Evolutionary conservation across 1,140 invertebrate species (phyloP), one percentile per base, ranked within the genome.

Genomic region (Eulimnadia texana): DNA sequence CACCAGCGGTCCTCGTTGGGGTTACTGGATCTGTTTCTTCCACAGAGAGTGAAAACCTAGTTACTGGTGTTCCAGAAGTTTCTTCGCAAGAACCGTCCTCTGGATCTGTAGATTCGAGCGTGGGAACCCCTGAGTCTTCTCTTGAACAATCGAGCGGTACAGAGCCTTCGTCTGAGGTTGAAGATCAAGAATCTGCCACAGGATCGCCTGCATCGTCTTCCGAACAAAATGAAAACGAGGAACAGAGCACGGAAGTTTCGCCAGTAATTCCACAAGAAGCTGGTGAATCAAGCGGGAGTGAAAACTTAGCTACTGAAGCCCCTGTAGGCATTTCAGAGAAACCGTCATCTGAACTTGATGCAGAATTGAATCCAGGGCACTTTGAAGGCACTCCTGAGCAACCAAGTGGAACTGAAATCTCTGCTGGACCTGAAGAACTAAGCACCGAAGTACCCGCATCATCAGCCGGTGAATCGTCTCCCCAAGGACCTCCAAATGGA

Each of bases 381-480:
- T n/a, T n/a, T n/a, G 58, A 65, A 24, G 58, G 64, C 54, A 52
- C 62, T 28, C 13, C 59, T 56, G 62, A 67, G 64, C 19, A 23
- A 33, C 29, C 54, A 47, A 16, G 9, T 42, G 29, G 29, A 11
- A 58, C 29, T 54, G 64, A 63, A 62, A 52, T 28, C 20, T 51
- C 54, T 55, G 27, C 54, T 55, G 50, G 42, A 63, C 27, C 59
- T 22, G 62, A 55, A 60, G 23, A 55, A 57, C 20, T 47, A 24
- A 16, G 3, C 22, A 24, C 55, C 51, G 50, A 58, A 33, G 20
- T 58, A 57, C 42, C 50, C 11, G 60, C 64, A 3, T 49, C 55
- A 24, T 24, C 13, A 11, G 56, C 50, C 59, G 55, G n/a, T 29
- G 22, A 27, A 60, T 20, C 60, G n/a, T n/a, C n/a, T n/a, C n/a